These are phyloP conservation scores for Podarcis muralis DNA, from an alignment of 2,113 vertebrate genomes.

Conservation along the genomic window DNA sequence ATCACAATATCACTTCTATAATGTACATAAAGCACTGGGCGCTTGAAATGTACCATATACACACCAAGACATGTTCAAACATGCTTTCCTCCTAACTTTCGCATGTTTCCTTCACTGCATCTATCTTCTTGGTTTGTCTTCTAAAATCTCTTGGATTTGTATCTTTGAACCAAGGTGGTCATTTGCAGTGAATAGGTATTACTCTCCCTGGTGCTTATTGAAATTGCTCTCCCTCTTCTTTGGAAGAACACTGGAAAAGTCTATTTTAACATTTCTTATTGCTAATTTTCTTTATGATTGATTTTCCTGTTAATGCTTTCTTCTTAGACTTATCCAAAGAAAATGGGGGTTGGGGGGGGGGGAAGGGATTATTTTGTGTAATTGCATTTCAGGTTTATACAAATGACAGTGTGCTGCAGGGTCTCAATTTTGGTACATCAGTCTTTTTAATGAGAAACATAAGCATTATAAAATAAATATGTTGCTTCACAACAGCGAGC, in stretches of 20 bases:
- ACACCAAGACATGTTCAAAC: background rate
- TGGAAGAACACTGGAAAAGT: background rate
- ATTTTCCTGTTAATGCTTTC: background rate
- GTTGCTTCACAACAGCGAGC: background rate
- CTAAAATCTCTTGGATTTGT: background rate
- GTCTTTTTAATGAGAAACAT: conserved; percentile 1
- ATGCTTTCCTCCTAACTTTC: background rate
- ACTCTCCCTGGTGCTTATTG: background rate
- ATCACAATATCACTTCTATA: too few species aligned
- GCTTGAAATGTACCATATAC: background rate
- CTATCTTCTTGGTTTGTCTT: background rate
- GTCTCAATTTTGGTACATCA: background rate
- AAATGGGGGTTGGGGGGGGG: background rate
- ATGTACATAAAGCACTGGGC: too few species aligned
- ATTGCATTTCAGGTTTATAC: conserved; percentile 1
- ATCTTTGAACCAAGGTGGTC: background rate
- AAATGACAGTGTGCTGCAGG: background rate
- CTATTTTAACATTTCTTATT: conserved; percentile 14
- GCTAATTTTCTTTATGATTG: conserved; percentile 1
- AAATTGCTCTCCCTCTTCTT: background rate
- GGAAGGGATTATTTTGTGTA: background rate
- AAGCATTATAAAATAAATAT: background rate
- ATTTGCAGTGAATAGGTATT: background rate
- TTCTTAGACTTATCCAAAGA: background rate
- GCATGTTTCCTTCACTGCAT: too few species aligned